Evolutionary conservation across 2,888 invertebrate species (phyloP).

Genomic region (Drosophila hamatofila): DNA sequence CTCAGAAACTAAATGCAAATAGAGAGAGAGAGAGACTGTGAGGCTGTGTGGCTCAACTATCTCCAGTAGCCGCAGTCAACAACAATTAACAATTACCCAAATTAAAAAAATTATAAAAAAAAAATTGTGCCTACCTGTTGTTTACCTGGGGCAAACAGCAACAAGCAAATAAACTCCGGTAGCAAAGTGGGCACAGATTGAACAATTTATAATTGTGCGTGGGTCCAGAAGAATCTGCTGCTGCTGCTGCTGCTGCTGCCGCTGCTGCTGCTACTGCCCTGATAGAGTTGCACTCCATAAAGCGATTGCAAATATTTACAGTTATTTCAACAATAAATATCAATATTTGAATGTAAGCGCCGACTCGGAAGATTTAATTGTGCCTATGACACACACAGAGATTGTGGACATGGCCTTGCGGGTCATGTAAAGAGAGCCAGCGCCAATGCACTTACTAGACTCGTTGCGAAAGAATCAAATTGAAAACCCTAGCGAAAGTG

Average conservation of each 20-base stretch:
- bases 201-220: slow-evolving; percentile 81
- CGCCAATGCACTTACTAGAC: slow-evolving; percentile 16
- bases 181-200: slow-evolving; percentile 64
- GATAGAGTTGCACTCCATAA: slow-evolving; percentile 30
- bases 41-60: slow-evolving; percentile 8
- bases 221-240: slow-evolving; percentile 14
- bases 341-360: slow-evolving; percentile 61
- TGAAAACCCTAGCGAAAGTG: slow-evolving; percentile 58
- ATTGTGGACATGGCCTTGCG: slow-evolving; percentile 50
- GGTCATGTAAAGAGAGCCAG: slow-evolving; percentile 62
- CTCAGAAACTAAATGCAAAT: slow-evolving; percentile 52
- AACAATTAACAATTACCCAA: slow-evolving; percentile 45
- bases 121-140: slow-evolving; percentile 58
- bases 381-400: slow-evolving; percentile 39
- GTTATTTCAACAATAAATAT: slow-evolving; percentile 67
- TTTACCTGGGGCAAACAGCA: slow-evolving; percentile 60
- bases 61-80: slow-evolving; percentile 11
- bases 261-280: background rate
- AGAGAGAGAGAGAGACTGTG: slow-evolving; percentile 17
- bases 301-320: slow-evolving; percentile 69
- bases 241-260: background rate
- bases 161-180: slow-evolving; percentile 72
- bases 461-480: slow-evolving; percentile 40
- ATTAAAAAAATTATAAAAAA: slow-evolving; percentile 24
- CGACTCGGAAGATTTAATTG: slow-evolving; percentile 54